phyloP scores from a whole-genome alignment of 2,888 invertebrate species.

The Chymomyza amoena region DNA sequence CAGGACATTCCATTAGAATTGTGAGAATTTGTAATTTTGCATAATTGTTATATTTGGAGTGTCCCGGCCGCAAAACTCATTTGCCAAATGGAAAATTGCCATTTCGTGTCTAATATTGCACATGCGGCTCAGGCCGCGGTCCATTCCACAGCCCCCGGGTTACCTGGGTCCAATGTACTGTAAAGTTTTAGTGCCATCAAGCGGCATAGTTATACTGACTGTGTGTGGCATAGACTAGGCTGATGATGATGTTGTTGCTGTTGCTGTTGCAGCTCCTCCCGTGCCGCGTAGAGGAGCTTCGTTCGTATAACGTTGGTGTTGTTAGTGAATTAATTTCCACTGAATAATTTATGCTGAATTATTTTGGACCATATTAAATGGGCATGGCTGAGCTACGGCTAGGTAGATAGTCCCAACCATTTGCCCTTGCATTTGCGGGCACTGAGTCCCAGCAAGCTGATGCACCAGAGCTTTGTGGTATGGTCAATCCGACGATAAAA shows the following conservation, averaged over 20 bases:
- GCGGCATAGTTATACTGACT: neutral
- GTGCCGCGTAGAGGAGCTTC: conserved; percentile 3
- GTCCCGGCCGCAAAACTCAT: conserved; percentile 75
- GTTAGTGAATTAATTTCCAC: conserved; percentile 74
- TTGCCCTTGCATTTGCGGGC: neutral
- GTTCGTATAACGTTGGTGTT: conserved; percentile 39
- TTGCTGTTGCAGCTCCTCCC: conserved; percentile 26
- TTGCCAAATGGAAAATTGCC: conserved; percentile 77
- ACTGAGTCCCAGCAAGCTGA: neutral
- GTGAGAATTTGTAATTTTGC: conserved; percentile 76
- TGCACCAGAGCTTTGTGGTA: conserved; percentile 4
- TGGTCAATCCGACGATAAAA: neutral
- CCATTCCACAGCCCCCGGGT: neutral
- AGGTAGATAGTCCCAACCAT: conserved; percentile 1
- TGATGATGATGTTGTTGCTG: too few species aligned
- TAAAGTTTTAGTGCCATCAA: conserved; percentile 52
- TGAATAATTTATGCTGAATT: conserved; percentile 74
- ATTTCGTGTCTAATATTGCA: conserved; percentile 75
- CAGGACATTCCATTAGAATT: conserved; percentile 72
- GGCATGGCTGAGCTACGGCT: conserved; percentile 18
- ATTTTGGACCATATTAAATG: conserved; percentile 67
- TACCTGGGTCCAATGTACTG: conserved; percentile 5
- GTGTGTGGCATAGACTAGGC: conserved; percentile 5
- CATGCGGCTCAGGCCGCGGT: conserved; percentile 51
- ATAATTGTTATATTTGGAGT: conserved; percentile 74